Evolutionary conservation across 2,888 invertebrate genomes (phyloP).

Genomic region (Marasmarcha lunaedactyla): DNA sequence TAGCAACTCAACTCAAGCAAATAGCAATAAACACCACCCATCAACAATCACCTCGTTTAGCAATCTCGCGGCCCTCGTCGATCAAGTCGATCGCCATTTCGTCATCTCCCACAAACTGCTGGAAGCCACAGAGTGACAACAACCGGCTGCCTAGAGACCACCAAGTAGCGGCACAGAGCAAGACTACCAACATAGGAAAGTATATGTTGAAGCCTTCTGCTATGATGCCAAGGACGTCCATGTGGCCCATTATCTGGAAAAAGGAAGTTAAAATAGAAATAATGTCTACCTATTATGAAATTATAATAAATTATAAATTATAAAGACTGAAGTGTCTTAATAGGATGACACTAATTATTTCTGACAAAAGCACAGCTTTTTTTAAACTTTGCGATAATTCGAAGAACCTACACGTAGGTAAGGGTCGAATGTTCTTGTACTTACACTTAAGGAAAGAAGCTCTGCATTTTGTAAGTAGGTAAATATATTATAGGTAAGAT

Average conservation of each 20-base stretch:
- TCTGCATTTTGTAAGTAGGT: no score
- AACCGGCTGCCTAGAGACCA: conserved; percentile 92
- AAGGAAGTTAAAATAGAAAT: not conserved
- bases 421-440: no score
- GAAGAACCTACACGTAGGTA: no score
- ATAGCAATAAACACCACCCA: no score
- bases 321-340: no score
- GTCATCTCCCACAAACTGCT: conserved; percentile 96
- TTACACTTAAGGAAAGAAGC: no score
- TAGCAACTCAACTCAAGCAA: not conserved
- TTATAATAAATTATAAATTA: no score
- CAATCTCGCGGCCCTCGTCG: conserved; percentile 92
- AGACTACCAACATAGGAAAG: conserved; percentile 95
- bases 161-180: conserved; percentile 92
- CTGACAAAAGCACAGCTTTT: no score
- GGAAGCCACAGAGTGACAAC: conserved; percentile 92
- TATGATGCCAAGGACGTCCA: conserved; percentile 97
- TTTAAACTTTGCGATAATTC: no score
- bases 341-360: no score
- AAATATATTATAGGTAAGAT: no score
- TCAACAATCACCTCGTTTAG: conserved; percentile 89
- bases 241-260: conserved; percentile 94
- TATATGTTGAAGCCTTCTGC: conserved; percentile 99
- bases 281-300: conserved; percentile 1
- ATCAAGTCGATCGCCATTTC: conserved; percentile 94